Evolutionary conservation across 2,113 vertebrate genomes (phyloP), one percentile per base, ranked within the genome.

Genomic region (Amblyornis subalaris): DNA sequence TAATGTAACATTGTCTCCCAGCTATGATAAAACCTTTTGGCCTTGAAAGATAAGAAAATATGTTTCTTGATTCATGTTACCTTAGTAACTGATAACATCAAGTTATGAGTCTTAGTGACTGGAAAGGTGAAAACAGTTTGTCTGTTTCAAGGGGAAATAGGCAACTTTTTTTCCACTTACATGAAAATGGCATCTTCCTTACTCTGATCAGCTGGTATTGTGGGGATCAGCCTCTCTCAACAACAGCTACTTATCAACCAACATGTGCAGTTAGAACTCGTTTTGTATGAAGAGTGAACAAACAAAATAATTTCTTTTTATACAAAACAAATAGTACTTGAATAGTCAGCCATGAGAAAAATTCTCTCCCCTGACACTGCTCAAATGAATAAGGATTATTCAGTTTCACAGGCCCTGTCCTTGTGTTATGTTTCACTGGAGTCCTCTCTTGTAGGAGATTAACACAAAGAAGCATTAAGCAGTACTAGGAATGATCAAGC

Each of bases 11-110:
- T 96, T 96, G 89, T 96, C 60, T 96, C 73, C 88, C 94, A 96
- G 94, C 90, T 90, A 79, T 85, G 95, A 85, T 89, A 97, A 97
- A 98, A 95, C 55, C 92, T 97, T 89, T 95, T 91, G 92, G 89
- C 97, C 97, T 97, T 98, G 97, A 96, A 97, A 96, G 85, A 88
- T 94, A 97, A 93, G 81, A 95, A 97, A 97, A 97, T 96, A 93
- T 23, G 45, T 91, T 94, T 94, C 84, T 93, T 95, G 92, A 93
- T 97, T 93, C 87, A 51, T 82, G 97, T 97, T 98, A 97, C 97
- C 97, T 94, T 98, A 97, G 98, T 97, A 98, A 98, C 97, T 94
- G 97, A 91, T 91, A 97, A 90, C 38, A 84, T 95, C 70, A 40
- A 80, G 89, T 97, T 97, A 95, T 77, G 83, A 96, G 92, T 95